phyloP scores from a whole-genome alignment of 2,113 vertebrate species.

The Pungitius pungitius region DNA sequence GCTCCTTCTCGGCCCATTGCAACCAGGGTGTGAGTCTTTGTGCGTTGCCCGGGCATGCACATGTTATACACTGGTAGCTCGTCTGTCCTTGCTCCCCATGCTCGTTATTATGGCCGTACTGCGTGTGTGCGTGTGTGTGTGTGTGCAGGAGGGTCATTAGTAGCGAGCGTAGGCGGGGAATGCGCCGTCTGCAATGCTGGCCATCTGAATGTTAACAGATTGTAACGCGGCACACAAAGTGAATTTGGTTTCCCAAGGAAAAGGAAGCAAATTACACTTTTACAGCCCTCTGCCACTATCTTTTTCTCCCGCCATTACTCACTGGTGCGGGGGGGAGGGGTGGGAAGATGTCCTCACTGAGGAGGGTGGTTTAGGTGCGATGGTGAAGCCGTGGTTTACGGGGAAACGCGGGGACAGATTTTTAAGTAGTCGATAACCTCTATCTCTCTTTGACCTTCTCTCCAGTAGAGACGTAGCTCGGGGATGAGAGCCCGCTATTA shows the following conservation, averaged over 20 bases:
- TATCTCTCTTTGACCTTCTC: constrained; percentile 46
- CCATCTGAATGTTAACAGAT: constrained; percentile 81
- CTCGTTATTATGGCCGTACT: constrained; percentile 24
- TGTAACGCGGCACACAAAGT: constrained; percentile 74
- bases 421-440: constrained; percentile 54
- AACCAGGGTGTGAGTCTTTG: constrained; percentile 22
- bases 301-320: constrained; percentile 79
- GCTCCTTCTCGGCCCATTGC: constrained; percentile 58
- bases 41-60: constrained; percentile 18
- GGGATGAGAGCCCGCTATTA: constrained; percentile 14
- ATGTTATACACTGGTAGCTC: constrained; percentile 22
- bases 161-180: constrained; percentile 70
- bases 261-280: constrained; percentile 84
- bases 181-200: constrained; percentile 66
- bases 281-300: constrained; percentile 82
- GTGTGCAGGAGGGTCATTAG: constrained; percentile 68
- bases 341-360: constrained; percentile 62
- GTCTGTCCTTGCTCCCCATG: constrained; percentile 40
- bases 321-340: constrained; percentile 45
- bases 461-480: constrained; percentile 5
- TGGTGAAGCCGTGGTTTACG: constrained; percentile 45
- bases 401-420: constrained; percentile 40
- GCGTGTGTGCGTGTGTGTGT: constrained; percentile 15
- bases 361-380: constrained; percentile 46
- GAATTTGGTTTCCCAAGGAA: constrained; percentile 81